A percentile compares a stretch with the other conserved stretches of the same genome.
phyloP scores from a whole-genome alignment of 35 echinoderm and acorn worm species.

The Lytechinus variegatus region DNA sequence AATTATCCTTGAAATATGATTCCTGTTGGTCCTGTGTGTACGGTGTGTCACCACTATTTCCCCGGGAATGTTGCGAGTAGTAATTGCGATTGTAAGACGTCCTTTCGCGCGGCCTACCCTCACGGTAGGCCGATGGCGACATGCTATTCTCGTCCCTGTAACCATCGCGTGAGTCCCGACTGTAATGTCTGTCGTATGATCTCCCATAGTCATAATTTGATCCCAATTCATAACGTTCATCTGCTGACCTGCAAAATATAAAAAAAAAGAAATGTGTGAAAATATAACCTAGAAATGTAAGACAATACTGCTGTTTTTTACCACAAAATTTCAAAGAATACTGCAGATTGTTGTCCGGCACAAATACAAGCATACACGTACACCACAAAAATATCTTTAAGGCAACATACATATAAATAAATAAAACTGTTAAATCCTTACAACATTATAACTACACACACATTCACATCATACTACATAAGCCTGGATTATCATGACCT shows the following conservation, averaged over 20 bases:
- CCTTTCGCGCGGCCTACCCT: conserved; percentile 77
- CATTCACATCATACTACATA: too few species aligned
- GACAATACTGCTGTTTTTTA: too few species aligned
- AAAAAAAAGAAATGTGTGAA: conserved; percentile 35
- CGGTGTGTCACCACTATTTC: conserved; percentile 45
- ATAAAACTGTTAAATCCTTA: too few species aligned
- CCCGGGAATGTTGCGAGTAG: conserved; percentile 85
- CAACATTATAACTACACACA: too few species aligned
- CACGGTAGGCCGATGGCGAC: conserved; percentile 74
- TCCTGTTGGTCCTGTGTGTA: conserved; percentile 62
- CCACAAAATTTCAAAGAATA: too few species aligned
- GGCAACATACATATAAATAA: too few species aligned
- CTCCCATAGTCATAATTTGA: conserved; percentile 89
- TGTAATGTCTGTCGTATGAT: conserved; percentile 85
- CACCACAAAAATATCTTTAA: too few species aligned
- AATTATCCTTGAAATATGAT: conserved; percentile 59
- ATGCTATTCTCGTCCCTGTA: conserved; percentile 82
- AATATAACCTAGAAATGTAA: too few species aligned
- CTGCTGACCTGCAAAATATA: conserved; percentile 69
- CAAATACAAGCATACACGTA: too few species aligned
- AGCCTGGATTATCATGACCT: too few species aligned
- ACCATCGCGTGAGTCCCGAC: conserved; percentile 71
- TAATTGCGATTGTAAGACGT: conserved; percentile 78
- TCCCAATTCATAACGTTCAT: conserved; percentile 83
- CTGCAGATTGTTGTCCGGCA: too few species aligned